Conservation (phyloP, 2,797 vertebrate genomes). For the Labeo calbasu region DNA sequence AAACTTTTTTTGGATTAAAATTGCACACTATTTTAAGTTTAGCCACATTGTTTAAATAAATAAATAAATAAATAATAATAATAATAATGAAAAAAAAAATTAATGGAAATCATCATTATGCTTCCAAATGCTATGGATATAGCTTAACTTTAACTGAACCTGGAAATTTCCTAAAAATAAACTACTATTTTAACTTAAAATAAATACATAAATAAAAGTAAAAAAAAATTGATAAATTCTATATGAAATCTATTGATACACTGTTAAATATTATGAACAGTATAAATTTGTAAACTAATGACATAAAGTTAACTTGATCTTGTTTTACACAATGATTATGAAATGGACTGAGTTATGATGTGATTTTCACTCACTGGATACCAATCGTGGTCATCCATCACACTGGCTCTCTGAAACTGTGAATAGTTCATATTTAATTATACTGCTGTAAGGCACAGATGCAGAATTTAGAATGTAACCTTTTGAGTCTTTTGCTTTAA, state of each 20-base stretch:
- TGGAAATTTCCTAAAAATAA: neutral
- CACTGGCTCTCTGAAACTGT: slow-evolving; percentile 30
- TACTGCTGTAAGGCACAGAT: neutral
- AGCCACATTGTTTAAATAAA: too few species aligned
- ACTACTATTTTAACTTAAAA: neutral
- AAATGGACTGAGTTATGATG: slow-evolving; percentile 9
- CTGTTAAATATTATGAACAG: neutral
- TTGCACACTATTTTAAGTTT: too few species aligned
- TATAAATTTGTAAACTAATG: neutral
- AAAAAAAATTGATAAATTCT: neutral
- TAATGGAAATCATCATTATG: neutral
- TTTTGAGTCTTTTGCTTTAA: neutral
- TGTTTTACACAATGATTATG: neutral
- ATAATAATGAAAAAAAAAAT: too few species aligned
- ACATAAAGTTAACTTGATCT: neutral
- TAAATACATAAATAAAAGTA: neutral
- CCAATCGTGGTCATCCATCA: slow-evolving; percentile 42
- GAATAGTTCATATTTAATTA: slow-evolving; percentile 26
- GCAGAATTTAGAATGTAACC: slow-evolving; percentile 15
- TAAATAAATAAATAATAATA: too few species aligned
- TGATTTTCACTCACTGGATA: slow-evolving; percentile 29
- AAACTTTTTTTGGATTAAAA: too few species aligned
- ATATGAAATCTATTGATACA: neutral
- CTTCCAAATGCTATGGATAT: neutral
- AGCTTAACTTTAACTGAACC: neutral